Conservation (phyloP, 53 echinoderm and acorn worm species). For the Pentamera pediparva region DNA sequence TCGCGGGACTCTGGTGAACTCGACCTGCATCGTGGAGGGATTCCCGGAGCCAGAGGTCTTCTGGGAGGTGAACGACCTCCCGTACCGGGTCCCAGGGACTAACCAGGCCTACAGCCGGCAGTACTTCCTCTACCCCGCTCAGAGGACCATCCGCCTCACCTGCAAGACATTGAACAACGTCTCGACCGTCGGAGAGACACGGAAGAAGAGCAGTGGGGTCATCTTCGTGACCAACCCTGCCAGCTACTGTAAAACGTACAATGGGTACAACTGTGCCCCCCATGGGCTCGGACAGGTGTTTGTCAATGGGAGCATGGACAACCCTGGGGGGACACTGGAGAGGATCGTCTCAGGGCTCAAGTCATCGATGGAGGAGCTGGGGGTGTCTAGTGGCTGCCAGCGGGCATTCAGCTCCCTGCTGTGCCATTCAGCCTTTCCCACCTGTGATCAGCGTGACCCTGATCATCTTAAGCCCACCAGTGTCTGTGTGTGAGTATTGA, state of each 20-base stretch:
- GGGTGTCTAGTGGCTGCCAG: conserved; percentile 20
- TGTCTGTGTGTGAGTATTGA: conserved; percentile 52
- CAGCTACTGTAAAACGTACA: conserved; percentile 60
- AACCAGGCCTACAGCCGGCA: not conserved
- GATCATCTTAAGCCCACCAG: conserved; percentile 29
- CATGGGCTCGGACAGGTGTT: conserved; percentile 36
- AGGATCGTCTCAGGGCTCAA: conserved; percentile 9
- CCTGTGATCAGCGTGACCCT: conserved; percentile 38
- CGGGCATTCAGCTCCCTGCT: conserved; percentile 44
- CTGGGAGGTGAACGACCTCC: conserved; percentile 13
- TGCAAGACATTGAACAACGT: conserved; percentile 6
- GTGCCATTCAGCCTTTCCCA: conserved; percentile 62
- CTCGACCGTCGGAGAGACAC: not conserved
- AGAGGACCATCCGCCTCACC: not conserved
- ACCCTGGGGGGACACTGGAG: conserved; percentile 40
- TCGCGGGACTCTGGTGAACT: conserved; percentile 1
- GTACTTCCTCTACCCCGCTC: not conserved
- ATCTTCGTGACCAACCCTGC: conserved; percentile 16
- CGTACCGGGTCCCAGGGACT: not conserved
- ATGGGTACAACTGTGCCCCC: conserved; percentile 45
- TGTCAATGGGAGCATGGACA: conserved; percentile 44
- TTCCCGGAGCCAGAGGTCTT: not conserved
- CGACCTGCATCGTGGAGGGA: conserved; percentile 7
- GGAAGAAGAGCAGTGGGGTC: conserved; percentile 10
- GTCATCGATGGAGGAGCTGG: conserved; percentile 20